Evolutionary conservation across 1,140 invertebrate species (phyloP).

Genomic region (Acyrthosiphon pisum): DNA sequence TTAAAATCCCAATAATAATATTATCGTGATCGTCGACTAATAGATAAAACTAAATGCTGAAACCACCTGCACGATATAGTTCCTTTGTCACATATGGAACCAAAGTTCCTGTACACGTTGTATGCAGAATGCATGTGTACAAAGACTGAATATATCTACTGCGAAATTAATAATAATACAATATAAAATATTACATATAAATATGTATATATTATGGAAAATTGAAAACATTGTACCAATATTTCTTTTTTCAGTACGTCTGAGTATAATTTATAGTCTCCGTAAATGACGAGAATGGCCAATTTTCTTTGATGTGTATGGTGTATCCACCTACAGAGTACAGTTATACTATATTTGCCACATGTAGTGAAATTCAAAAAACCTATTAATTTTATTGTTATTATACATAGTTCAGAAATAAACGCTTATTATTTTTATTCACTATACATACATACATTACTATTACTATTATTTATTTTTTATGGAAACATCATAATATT

Average conservation of each 20-base stretch:
- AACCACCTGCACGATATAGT: background rate
- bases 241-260: background rate
- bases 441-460: background rate
- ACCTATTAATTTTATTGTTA: background rate
- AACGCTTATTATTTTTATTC: background rate
- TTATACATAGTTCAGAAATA: background rate
- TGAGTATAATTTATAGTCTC: background rate
- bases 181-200: background rate
- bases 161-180: background rate
- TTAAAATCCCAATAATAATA: background rate
- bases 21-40: background rate
- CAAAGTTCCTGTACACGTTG: background rate
- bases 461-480: conserved; percentile 2
- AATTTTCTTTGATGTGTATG: conserved; percentile 3
- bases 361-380: background rate
- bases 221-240: background rate
- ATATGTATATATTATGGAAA: background rate
- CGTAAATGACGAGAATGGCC: background rate
- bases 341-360: background rate
- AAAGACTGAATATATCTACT: background rate
- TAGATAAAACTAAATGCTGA: background rate
- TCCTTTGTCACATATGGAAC: background rate
- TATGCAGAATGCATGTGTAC: background rate
- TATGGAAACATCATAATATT: conserved; percentile 11
- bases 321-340: background rate